Evolutionary conservation across 1,140 invertebrate species (phyloP).

Genomic region (Stegodyphus dumicola): DNA sequence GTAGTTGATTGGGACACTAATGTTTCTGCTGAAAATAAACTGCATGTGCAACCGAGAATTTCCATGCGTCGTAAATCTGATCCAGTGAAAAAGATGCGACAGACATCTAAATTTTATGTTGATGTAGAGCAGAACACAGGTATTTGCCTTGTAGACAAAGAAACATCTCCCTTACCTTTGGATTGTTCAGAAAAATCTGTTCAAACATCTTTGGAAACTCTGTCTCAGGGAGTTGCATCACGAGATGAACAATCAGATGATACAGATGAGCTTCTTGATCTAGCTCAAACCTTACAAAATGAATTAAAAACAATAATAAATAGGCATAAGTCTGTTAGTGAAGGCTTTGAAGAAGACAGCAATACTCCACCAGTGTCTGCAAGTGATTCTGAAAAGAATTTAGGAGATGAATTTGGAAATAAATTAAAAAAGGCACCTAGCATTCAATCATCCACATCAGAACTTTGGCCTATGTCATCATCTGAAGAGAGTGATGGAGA

Average conservation of each 20-base stretch:
- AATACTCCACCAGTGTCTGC: conserved; percentile 6
- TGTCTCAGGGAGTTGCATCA: conserved; percentile 20
- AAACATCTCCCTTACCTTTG: conserved; percentile 42
- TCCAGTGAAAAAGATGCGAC: conserved; percentile 11
- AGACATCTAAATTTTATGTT: conserved; percentile 54
- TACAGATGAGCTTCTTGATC: conserved; percentile 53
- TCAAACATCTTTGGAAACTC: conserved; percentile 49
- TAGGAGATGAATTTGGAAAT: background rate
- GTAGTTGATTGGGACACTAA: conserved; percentile 33
- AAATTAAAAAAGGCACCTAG: conserved; percentile 13
- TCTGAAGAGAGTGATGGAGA: conserved; percentile 63
- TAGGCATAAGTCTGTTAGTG: conserved; percentile 47
- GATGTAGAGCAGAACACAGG: conserved; percentile 9
- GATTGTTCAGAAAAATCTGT: conserved; percentile 59
- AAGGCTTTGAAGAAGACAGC: conserved; percentile 8
- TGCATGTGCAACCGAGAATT: background rate
- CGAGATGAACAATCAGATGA: conserved; percentile 44
- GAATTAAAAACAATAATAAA: conserved; percentile 48
- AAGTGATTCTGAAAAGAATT: conserved; percentile 16
- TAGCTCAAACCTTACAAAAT: conserved; percentile 47
- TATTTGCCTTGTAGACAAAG: conserved; percentile 18
- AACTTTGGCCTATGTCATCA: conserved; percentile 61
- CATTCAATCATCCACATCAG: conserved; percentile 53
- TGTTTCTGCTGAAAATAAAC: conserved; percentile 8
- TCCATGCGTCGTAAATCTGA: conserved; percentile 15